Percentiles rank a stretch among this genome's conserved stretches.
Evolutionary conservation across 2,797 vertebrate genomes (phyloP).

Genomic region (Pygocentrus nattereri): DNA sequence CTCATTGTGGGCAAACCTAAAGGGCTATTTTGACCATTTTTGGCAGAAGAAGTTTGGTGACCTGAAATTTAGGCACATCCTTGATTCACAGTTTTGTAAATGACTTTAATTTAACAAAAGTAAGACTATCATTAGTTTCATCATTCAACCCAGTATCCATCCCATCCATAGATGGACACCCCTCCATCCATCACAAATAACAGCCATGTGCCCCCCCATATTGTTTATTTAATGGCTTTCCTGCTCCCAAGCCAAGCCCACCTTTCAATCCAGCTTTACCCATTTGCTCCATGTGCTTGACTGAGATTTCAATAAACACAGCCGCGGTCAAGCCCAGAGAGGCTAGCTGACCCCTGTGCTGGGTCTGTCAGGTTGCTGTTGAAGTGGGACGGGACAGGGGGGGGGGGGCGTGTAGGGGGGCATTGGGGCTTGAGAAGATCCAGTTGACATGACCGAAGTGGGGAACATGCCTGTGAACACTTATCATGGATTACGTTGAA

Average conservation of each 20-base stretch:
- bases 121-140: too few relatives aligned
- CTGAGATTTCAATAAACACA: conserved; percentile 71
- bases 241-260: neutral
- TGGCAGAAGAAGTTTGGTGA: too few relatives aligned
- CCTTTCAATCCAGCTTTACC: neutral
- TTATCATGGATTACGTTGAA: conserved; percentile 70
- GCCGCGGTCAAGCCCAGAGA: conserved; percentile 53
- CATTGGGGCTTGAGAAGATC: conserved; percentile 66
- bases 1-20: too few relatives aligned
- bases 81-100: too few relatives aligned
- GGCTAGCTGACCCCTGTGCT: conserved; percentile 54
- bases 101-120: too few relatives aligned
- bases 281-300: conserved; percentile 10
- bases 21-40: too few relatives aligned
- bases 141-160: too few relatives aligned
- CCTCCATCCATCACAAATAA: neutral
- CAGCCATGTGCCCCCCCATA: neutral
- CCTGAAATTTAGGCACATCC: too few relatives aligned
- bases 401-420: conserved; percentile 37
- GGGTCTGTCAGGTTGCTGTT: conserved; percentile 15
- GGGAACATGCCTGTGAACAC: conserved; percentile 72
- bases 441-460: conserved; percentile 64
- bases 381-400: neutral
- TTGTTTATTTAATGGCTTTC: conserved; percentile 5
- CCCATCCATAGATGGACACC: neutral